Evolutionary conservation across 2,797 vertebrate genomes (phyloP), one percentile per base, ranked within the genome.

Genomic region (Phataginus tricuspis): DNA sequence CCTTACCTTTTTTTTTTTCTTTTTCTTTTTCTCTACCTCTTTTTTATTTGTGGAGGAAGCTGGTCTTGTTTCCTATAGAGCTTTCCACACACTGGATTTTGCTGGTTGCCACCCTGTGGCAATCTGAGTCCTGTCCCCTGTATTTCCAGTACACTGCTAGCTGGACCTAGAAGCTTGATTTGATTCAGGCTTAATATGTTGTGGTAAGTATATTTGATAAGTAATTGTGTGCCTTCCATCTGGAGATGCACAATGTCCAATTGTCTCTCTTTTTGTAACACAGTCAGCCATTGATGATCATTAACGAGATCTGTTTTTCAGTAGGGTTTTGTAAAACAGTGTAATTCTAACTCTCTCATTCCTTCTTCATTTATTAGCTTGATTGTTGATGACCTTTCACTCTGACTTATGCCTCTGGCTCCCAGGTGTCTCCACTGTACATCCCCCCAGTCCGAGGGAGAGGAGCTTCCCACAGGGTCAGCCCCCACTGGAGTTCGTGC

Each of bases 401-500:
- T 88, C 71, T 94, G 25, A 57, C 61, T 64, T 95, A 68, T 93
- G 85, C 7, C 34, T 92, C 42, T 95, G 68, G 69, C 45, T 87
- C 97, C 69, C 96, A 99, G 99, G 98, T 95, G 97, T 98, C 97
- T 61, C 97, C 68, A 11, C 21, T 90, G 98, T 98, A 1, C 95
- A 98, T 0, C 98, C 98, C 39, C 98, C 98, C 37, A 98, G 97
- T 61, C 98, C 96, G 5, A 98, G 95, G 68, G 99, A 99, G 31
- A 98, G 92, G 98, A 97, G 74, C 0, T 97, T 98, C 9, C 99
- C 98, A 63, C 99, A 98, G 71, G 98, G 88, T 37, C 98, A 98
- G 89, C 98, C 98, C 12, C 71, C 97, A 4, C 94, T 98, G 72
- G 99, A 99, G 94, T 99, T 99, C 98, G 99, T 99, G 71, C 99